A percentile compares a stretch with the other conserved stretches of the same genome.
Conservation (phyloP, 2,113 vertebrate genomes). For the Panthera leo region DNA sequence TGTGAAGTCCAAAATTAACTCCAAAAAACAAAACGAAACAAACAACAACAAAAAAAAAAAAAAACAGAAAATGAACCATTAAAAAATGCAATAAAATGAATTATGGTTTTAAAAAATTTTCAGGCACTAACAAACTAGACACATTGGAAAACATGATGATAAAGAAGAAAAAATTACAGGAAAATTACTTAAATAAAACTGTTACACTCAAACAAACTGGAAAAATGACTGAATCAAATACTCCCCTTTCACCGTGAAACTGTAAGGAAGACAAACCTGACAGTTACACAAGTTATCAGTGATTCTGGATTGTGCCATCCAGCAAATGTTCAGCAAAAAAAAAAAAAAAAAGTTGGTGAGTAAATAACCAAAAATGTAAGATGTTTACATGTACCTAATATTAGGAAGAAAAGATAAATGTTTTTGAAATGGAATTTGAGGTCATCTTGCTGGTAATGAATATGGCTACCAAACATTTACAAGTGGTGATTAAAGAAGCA, state of each 20-base stretch:
- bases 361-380: not conserved
- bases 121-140: not conserved
- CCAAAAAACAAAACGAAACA: not conserved
- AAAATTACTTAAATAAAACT: not conserved
- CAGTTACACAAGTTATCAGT: not conserved
- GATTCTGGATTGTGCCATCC: not conserved
- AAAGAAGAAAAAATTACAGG: not conserved
- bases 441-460: not conserved
- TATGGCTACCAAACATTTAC: not conserved
- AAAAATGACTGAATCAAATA: not conserved
- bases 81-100: not conserved
- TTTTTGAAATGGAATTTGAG: not conserved
- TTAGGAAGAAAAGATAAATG: not conserved
- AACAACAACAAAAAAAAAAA: not conserved
- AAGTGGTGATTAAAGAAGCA: not conserved
- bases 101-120: not conserved
- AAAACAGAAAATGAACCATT: not conserved
- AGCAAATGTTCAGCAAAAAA: not conserved
- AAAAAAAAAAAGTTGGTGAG: not conserved
- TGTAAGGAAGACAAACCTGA: not conserved
- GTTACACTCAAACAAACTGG: not conserved
- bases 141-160: not conserved
- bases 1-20: not conserved
- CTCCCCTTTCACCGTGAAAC: not conserved
- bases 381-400: not conserved